Evolutionary conservation across 2,797 vertebrate genomes (phyloP), one percentile per base, ranked within the genome.

Genomic region (Labroides dimidiatus): DNA sequence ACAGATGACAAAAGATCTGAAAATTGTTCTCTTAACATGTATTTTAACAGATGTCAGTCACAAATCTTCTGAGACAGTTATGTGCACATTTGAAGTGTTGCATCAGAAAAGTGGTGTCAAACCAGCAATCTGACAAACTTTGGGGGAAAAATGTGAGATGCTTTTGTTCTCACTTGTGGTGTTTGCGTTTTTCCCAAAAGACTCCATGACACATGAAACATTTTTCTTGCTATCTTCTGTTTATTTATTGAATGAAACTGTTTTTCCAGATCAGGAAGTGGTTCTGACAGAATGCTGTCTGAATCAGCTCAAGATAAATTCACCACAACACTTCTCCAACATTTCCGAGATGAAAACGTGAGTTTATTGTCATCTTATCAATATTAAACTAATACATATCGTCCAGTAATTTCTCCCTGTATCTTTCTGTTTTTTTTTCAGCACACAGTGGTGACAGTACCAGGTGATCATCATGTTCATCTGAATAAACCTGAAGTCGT

Each of bases 381-480:
- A 8, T 2, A 27, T 50, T 12, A n/a, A 11, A 30, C 15, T 17
- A 6, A 39, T 13, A 39, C 11, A 12, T 14, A 14, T 39, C 37
- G 2, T 39, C 37, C 1, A 4, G 37, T 39, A 39, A 39, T 39
- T 39, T 39, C 24, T 33, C 16, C 27, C 12, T 1, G 33, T 33
- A 16, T 17, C 15, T 33, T 7, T 52, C 2, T 52, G 50, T 52
- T 52, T 33, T 33, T 27, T 27, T 27, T 6, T 51, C 49, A 52
- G 50, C 24, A 52, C 50, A n/a, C 50, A 9, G 50, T 52, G 16
- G 50, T 52, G 27, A 52, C 50, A n/a, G 50, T 52, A 33, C 16
- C 50, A 5, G 50, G 50, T 4, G 16, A 33, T 33, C 50, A 52
- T 33, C 50, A 52, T 10, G 10, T 52, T 52, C 50, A 52, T 33